These are phyloP conservation scores for Mizuhopecten yessoensis DNA, from an alignment of 1,140 invertebrate species.

Conservation along the genomic window DNA sequence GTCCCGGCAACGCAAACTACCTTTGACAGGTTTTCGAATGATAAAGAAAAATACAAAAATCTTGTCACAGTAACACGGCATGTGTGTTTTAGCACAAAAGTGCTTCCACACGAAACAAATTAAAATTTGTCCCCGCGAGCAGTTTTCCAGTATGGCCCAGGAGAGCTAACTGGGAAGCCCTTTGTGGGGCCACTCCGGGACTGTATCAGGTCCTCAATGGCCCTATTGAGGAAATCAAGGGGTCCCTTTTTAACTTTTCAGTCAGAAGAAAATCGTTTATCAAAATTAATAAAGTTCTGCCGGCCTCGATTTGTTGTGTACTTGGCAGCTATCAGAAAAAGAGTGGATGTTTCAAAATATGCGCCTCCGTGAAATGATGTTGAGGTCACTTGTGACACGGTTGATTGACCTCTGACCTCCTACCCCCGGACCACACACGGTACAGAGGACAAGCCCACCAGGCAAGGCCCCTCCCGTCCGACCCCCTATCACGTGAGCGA, in stretches of 20 bases:
- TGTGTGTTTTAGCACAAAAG: background rate
- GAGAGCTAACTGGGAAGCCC: background rate
- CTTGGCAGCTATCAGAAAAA: background rate
- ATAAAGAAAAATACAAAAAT: background rate
- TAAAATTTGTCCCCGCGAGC: conserved; percentile 18
- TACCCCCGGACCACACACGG: conserved; percentile 14
- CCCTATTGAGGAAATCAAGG: background rate
- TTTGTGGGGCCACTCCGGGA: background rate
- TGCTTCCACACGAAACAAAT: background rate
- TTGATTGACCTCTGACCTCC: conserved; percentile 8
- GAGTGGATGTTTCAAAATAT: background rate
- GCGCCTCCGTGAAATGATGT: background rate
- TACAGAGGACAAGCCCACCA: background rate
- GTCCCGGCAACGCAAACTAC: background rate
- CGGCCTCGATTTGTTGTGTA: background rate
- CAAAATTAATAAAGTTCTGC: background rate
- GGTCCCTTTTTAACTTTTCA: background rate
- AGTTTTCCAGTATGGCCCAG: background rate
- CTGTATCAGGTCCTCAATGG: background rate
- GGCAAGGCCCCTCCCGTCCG: background rate
- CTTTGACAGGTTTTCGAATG: background rate
- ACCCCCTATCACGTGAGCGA: conserved; percentile 27
- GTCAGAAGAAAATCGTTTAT: conserved; percentile 26
- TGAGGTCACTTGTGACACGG: background rate
- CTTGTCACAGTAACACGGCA: background rate